These are phyloP conservation scores for Leptopilina myrica DNA, from an alignment of 2,888 invertebrate genomes.

Conservation along the genomic window DNA sequence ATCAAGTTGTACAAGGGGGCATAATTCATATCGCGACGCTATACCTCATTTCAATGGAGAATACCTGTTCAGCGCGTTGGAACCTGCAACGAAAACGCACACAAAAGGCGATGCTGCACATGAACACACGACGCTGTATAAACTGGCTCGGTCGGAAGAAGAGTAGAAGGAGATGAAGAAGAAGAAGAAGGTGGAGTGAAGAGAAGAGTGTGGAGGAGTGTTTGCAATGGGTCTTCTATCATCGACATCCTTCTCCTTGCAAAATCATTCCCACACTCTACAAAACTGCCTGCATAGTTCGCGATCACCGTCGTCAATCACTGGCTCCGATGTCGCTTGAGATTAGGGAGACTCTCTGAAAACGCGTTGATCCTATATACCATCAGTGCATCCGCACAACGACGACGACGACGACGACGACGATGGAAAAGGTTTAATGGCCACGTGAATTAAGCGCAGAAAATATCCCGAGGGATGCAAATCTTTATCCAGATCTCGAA, in stretches of 20 bases:
- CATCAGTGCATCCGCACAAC: background rate
- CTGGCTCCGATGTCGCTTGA: conserved; percentile 61
- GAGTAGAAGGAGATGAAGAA: conserved; percentile 20
- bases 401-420: too few species aligned
- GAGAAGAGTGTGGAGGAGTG: background rate
- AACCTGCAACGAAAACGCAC: conserved; percentile 57
- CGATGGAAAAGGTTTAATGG: conserved; percentile 30
- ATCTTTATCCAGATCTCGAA: background rate
- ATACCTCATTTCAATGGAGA: conserved; percentile 73
- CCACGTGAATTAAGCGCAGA: conserved; percentile 43
- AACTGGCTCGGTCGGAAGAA: conserved; percentile 58
- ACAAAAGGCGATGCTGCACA: conserved; percentile 50
- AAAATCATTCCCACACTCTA: conserved; percentile 65
- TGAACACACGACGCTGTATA: conserved; percentile 52
- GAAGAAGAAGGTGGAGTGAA: background rate
- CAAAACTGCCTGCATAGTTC: conserved; percentile 43
- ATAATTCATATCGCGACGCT: conserved; percentile 76
- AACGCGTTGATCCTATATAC: conserved; percentile 23
- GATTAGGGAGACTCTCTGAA: conserved; percentile 56
- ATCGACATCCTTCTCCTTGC: conserved; percentile 47
- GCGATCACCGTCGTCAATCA: conserved; percentile 63
- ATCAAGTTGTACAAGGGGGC: conserved; percentile 76
- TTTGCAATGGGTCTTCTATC: background rate
- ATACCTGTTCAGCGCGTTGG: conserved; percentile 71
- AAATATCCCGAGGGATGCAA: conserved; percentile 6